These are phyloP conservation scores for Bergia sp. DNA, from an alignment of 92 coral and sea anemone species.

Conservation along the genomic window DNA sequence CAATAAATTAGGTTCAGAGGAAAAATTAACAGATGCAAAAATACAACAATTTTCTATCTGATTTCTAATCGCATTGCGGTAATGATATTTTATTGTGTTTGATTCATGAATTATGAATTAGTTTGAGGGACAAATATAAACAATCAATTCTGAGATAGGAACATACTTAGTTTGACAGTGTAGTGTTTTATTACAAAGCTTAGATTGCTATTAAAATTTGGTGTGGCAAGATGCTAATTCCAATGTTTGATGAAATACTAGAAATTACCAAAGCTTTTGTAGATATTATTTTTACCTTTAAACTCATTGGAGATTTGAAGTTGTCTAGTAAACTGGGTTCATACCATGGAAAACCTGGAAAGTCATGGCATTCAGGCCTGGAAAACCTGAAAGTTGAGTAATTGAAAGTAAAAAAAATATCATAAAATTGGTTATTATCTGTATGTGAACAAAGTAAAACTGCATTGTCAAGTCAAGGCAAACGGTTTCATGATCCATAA, in stretches of 20 bases:
- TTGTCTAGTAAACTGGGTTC: too few relatives aligned
- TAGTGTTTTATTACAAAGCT: neutral
- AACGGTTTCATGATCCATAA: too few relatives aligned
- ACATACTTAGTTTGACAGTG: neutral
- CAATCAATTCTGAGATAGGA: neutral
- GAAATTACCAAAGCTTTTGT: neutral
- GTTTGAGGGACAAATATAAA: neutral
- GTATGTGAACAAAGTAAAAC: too few relatives aligned
- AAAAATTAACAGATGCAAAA: constrained; percentile 2
- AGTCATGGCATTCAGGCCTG: neutral
- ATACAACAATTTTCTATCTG: neutral
- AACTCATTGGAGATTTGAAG: neutral
- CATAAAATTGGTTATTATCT: too few relatives aligned
- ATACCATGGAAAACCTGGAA: neutral
- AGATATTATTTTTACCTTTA: neutral
- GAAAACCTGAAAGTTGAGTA: too few relatives aligned
- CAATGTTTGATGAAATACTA: neutral
- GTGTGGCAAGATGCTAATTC: neutral
- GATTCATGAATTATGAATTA: constrained; percentile 16
- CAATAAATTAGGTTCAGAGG: neutral
- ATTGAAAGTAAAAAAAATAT: too few relatives aligned
- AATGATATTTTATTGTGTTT: neutral
- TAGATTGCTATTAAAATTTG: neutral
- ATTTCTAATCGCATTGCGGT: constrained; percentile 11
- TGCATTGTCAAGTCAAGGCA: too few relatives aligned